phyloP scores from a whole-genome alignment of 1,140 invertebrate genomes.

The Apis cerana region DNA sequence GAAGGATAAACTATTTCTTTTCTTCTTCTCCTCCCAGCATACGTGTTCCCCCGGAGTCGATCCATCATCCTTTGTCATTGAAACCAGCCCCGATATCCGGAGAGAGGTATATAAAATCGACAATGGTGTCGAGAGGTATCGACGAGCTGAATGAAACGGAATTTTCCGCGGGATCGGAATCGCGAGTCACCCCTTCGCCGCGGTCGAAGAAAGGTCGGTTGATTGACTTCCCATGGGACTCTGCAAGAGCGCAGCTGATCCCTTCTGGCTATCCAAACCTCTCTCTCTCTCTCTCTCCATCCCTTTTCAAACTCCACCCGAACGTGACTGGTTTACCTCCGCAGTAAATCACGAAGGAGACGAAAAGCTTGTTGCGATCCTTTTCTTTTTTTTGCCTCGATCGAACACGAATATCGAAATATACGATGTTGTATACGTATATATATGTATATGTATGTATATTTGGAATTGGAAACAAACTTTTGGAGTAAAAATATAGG shows the following conservation, averaged over 20 bases:
- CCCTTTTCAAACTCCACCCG: slow-evolving; percentile 56
- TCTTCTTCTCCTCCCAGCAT: no score
- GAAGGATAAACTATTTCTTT: no score
- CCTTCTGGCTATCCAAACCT: slow-evolving; percentile 64
- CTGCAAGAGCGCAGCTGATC: slow-evolving; percentile 78
- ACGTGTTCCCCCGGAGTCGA: no score
- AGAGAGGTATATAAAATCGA: neutral
- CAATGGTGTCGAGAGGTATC: slow-evolving; percentile 6
- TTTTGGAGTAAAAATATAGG: no score
- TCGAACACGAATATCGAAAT: no score
- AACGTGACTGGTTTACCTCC: slow-evolving; percentile 63
- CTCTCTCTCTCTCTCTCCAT: slow-evolving; percentile 26
- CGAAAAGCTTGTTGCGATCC: slow-evolving; percentile 26
- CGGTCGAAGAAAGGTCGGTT: slow-evolving; percentile 75
- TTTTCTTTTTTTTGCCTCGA: neutral
- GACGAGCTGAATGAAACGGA: slow-evolving; percentile 20
- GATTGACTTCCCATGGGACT: slow-evolving; percentile 81
- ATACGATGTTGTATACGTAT: no score
- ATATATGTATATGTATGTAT: no score
- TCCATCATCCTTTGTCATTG: no score
- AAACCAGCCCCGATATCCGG: neutral
- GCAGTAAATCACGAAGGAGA: slow-evolving; percentile 46
- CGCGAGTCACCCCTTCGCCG: slow-evolving; percentile 59
- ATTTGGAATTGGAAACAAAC: neutral
- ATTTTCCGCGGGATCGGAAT: slow-evolving; percentile 28